phyloP scores from a whole-genome alignment of 92 coral and sea anemone species.

The Actinostola sp. region DNA sequence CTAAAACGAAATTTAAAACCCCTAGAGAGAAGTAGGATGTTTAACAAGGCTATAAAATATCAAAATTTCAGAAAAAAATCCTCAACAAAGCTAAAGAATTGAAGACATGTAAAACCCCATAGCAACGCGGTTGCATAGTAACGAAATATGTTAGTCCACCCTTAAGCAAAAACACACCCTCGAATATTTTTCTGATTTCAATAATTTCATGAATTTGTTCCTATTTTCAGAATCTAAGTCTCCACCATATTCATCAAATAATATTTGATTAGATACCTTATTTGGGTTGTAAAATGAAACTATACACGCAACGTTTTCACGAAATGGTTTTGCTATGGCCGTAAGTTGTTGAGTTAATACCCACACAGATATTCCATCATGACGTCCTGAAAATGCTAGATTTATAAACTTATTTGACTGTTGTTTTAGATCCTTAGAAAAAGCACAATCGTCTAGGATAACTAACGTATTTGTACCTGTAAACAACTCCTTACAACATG shows the following conservation, averaged over 20 bases:
- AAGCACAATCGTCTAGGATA: conserved; percentile 34
- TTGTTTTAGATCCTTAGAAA: conserved; percentile 20
- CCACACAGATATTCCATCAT: conserved; percentile 9
- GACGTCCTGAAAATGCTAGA: conserved; percentile 22
- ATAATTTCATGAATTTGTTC: conserved; percentile 12
- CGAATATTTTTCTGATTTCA: conserved; percentile 1
- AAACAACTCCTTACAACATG: background rate
- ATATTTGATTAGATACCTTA: conserved; percentile 3
- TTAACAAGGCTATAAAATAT: no score
- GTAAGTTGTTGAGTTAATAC: conserved; percentile 30
- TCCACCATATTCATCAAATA: conserved; percentile 37
- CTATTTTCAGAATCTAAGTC: conserved; percentile 6
- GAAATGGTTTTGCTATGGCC: conserved; percentile 25
- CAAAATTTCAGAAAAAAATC: no score
- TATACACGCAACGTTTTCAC: conserved; percentile 18
- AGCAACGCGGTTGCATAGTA: no score
- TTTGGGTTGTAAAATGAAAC: conserved; percentile 1
- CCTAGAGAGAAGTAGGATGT: no score
- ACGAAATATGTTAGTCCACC: conserved; percentile 6
- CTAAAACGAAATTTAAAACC: no score
- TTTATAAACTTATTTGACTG: conserved; percentile 6
- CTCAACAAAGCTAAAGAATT: no score
- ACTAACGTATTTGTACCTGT: conserved; percentile 23
- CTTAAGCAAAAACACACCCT: background rate
- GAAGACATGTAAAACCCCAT: no score